Base-by-base conservation (phyloP, 1,140 invertebrate genomes). In the Drosophila sp. region DNA sequence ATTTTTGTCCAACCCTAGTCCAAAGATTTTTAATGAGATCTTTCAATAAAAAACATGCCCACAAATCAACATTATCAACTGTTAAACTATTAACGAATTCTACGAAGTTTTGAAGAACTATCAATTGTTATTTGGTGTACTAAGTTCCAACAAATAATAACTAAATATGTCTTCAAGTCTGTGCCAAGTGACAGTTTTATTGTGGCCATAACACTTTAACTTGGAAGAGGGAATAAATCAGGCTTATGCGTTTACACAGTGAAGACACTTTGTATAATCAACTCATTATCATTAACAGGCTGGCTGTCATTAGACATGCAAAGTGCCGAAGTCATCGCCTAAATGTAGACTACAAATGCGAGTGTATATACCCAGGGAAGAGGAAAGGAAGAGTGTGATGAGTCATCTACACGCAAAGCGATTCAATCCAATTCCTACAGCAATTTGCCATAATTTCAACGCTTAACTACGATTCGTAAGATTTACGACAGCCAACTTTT, bases 381-480 rank as follows among this genome's bases (percentile, higher is more conserved):
- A 1, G 13, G 29, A 14, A 2, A 6, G 9, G 40, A 8, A 7
- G 4, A 9, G 13, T 4, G 11, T 29, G 70, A 45, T 72, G 64
- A 72, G 14, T 72, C 70, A 67, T 67, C 63, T 72, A 63, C 46
- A 58, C 69, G 69, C 45, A 34, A 29, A 59, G 70, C 63, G 65
- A 72, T 67, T 59, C 63, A 66, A 72, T 59, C 70, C 63, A 61
- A 67, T 72, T 58, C 50, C 13, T 67, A 59, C 36, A 67, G 56
- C 56, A 72, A 72, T 72, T 58, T 72, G 70, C 70, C 70, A 72
- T 72, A 72, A 72, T 61, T 72, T 72, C 14, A 67, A 67, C 70
- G 70, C 70, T 72, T 72, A 65, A 72, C 69, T 56, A 65, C 62
- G 69, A 32, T 25, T 65, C 51, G 29, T n/a, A 67, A 72, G 70